Evolutionary conservation across 2,113 vertebrate species (phyloP).

Genomic region (Phalacrocorax brasilianus): DNA sequence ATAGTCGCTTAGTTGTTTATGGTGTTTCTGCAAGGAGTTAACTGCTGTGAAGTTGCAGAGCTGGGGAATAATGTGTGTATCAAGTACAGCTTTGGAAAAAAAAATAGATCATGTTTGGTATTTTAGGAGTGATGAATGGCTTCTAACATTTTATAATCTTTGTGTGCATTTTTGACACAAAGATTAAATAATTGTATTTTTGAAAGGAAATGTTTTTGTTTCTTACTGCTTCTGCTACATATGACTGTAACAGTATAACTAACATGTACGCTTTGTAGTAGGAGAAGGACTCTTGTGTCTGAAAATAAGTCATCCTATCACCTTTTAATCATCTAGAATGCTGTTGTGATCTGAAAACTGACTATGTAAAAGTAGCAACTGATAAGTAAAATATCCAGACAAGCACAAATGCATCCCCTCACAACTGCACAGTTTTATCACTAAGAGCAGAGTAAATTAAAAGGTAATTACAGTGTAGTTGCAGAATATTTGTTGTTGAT

Average conservation of each 20-base stretch:
- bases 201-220: neutral
- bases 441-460: neutral
- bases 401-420: neutral
- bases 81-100: neutral
- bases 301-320: neutral
- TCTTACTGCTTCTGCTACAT: neutral
- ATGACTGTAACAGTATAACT: constrained; percentile 11
- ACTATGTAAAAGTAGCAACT: constrained; percentile 53
- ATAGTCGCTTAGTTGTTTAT: neutral
- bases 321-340: constrained; percentile 25
- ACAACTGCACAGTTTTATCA: neutral
- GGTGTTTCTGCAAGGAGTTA: neutral
- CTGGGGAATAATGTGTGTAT: neutral
- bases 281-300: neutral
- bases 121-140: neutral
- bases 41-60: neutral
- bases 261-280: neutral
- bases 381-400: neutral
- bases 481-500: neutral
- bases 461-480: neutral
- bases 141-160: neutral
- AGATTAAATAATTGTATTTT: neutral
- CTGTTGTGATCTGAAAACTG: constrained; percentile 65
- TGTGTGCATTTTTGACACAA: neutral
- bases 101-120: neutral